Percentiles rank a stretch among this genome's conserved stretches.
These are phyloP conservation scores for Rafetus swinhoei DNA, from an alignment of 2,113 vertebrate genomes.

Conservation along the genomic window DNA sequence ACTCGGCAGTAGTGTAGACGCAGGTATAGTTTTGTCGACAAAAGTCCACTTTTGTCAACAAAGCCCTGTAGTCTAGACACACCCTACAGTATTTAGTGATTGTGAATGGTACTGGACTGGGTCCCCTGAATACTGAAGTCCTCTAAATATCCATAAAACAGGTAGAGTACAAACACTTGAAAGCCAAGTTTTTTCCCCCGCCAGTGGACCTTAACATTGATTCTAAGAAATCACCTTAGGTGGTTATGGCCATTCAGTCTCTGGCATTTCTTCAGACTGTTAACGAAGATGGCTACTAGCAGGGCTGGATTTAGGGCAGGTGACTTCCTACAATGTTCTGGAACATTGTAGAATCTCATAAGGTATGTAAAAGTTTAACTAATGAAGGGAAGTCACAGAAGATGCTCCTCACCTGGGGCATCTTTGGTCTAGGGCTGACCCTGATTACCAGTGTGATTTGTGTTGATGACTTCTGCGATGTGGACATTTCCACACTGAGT, in stretches of 20 bases:
- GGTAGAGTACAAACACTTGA: neutral
- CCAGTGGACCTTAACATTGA: neutral
- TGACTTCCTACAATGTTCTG: too few species aligned
- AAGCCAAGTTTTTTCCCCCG: neutral
- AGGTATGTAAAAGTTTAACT: too few species aligned
- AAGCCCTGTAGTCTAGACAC: too few species aligned
- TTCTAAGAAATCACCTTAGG: neutral
- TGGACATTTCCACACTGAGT: neutral
- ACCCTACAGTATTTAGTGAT: neutral
- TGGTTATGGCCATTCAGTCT: neutral
- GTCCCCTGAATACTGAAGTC: neutral
- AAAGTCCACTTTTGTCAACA: too few species aligned
- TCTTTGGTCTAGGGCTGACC: too few species aligned
- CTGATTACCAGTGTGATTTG: neutral
- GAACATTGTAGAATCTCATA: too few species aligned
- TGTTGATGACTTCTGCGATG: neutral
- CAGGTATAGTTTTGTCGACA: too few species aligned
- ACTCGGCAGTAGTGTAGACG: too few species aligned
- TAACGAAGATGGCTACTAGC: neutral
- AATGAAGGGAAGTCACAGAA: too few species aligned
- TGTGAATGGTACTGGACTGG: neutral
- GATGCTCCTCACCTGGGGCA: too few species aligned
- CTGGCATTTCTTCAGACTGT: neutral
- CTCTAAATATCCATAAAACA: neutral
- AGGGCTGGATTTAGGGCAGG: too few species aligned